A percentile compares a stretch with the other conserved stretches of the same genome.
Conservation (phyloP, 1,140 invertebrate species). For the Heliconius congener region DNA sequence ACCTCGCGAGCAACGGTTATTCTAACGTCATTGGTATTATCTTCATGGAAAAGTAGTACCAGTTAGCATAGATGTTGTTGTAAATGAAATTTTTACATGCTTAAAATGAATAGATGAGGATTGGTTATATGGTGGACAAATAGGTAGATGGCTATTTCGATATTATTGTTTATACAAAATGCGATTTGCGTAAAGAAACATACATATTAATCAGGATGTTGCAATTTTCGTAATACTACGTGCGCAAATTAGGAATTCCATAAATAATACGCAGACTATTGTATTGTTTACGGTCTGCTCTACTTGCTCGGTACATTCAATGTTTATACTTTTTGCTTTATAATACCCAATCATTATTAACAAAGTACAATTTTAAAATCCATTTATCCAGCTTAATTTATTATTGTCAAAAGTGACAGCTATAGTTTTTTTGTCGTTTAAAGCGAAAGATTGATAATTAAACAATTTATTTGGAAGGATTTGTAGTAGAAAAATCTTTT, state of each 20-base stretch:
- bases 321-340: slow-evolving; percentile 12
- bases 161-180: neutral
- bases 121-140: neutral
- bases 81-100: neutral
- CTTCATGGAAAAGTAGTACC: neutral
- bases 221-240: slow-evolving; percentile 31
- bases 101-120: neutral
- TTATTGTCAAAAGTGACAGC: neutral
- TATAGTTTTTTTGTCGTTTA: neutral
- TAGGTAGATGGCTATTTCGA: neutral
- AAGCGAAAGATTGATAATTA: too few relatives aligned
- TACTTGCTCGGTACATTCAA: neutral
- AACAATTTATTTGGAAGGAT: too few relatives aligned
- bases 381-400: neutral
- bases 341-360: neutral
- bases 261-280: slow-evolving; percentile 17
- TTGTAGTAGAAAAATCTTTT: too few relatives aligned
- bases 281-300: slow-evolving; percentile 13
- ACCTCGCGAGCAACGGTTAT: slow-evolving; percentile 1
- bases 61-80: neutral
- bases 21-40: neutral
- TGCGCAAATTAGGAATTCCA: slow-evolving; percentile 15
- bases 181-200: slow-evolving; percentile 11
- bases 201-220: slow-evolving; percentile 31
- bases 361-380: neutral